These are phyloP conservation scores for Cheirogaleus major DNA, from an alignment of 2,797 vertebrate species.

Conservation along the genomic window DNA sequence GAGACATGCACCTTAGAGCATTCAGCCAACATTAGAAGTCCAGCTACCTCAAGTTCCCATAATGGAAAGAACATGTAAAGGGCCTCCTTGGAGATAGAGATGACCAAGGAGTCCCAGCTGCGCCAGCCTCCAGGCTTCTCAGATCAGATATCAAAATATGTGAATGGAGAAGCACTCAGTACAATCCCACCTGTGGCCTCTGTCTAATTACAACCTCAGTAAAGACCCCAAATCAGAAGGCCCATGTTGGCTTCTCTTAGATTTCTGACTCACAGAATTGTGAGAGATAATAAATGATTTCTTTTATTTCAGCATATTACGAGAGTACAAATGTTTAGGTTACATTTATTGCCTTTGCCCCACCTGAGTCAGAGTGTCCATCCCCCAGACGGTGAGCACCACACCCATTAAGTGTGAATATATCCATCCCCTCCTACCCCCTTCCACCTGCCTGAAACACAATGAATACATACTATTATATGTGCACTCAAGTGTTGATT, in stretches of 20 bases:
- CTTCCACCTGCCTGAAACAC: too few relatives aligned
- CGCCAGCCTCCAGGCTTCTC: background rate
- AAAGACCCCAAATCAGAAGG: background rate
- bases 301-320: too few relatives aligned
- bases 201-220: background rate
- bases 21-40: background rate
- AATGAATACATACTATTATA: too few relatives aligned
- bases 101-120: background rate
- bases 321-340: too few relatives aligned
- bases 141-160: background rate
- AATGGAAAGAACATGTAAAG: background rate
- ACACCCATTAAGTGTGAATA: too few relatives aligned
- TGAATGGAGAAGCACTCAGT: background rate
- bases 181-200: background rate
- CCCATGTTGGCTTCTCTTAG: background rate
- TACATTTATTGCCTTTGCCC: too few relatives aligned
- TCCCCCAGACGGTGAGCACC: too few relatives aligned
- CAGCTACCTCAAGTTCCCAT: background rate
- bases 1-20: background rate
- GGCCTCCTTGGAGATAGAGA: background rate
- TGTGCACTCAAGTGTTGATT: too few relatives aligned
- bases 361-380: too few relatives aligned
- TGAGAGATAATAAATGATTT: slow-evolving; percentile 4
- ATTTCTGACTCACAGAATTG: background rate
- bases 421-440: too few relatives aligned